Base-by-base conservation (phyloP, 2,113 vertebrate genomes). In the Oncorhynchus nerka region DNA sequence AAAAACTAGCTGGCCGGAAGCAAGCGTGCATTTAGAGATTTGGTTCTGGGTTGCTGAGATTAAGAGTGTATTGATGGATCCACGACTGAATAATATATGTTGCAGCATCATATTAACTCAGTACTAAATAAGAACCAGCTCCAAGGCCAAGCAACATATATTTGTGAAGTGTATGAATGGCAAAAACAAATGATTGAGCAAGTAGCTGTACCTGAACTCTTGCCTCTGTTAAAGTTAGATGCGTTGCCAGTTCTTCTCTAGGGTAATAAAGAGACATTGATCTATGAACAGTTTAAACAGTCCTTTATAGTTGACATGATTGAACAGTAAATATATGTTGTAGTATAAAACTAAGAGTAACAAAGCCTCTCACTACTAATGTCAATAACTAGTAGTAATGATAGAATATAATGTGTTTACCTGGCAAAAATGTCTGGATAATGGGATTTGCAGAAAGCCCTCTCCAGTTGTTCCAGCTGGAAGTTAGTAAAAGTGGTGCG, bases 381-480 rank as follows among this genome's bases (percentile, higher is more conserved):
- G 67, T 15, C 22, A 68, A 57, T 39, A 73, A 55, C 15, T 45
- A 20, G 3, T 59, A 68, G 15, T 55, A 68, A 24, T 24, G 8
- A 61, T 68, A 34, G 19, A 13, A 32, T 5, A 45, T 57, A 34
- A 75, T 28, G 32, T 30, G 34, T 15, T 80, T 83, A 95, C 94
- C 92, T 88, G 71, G 84, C 80, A 51, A 85, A 82, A 24, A 90
- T 73, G 83, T 94, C 88, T 26, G 94, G 93, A 81, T 94, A 94
- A 4, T 87, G 92, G 0, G 51, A 74, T 32, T 82, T 83, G 39
- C 68, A 74, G 87, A 94, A 95, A 34, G 82, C 73, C 2, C 75
- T 75, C 83, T 94, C 93, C 81, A 95, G 79, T 69, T 94, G 91
- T 68, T 83, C 88, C 75, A 91, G 79, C 77, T 95, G 94, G n/a